phyloP scores from a whole-genome alignment of 2,113 vertebrate species.

The Otocyon megalotis region DNA sequence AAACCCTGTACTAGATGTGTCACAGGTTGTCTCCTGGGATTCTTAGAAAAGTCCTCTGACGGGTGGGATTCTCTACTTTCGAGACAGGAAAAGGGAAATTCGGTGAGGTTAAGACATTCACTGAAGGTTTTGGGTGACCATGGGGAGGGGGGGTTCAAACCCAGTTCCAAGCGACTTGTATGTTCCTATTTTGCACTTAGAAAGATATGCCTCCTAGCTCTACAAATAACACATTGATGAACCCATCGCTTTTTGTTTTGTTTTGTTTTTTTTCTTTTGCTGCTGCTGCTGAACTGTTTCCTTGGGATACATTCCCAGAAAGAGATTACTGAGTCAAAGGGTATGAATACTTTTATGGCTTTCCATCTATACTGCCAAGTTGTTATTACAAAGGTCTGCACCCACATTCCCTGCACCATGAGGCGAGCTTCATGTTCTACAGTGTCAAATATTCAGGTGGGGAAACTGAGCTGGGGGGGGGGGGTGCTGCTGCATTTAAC shows the following conservation, averaged over 20 bases:
- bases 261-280: background rate
- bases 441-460: background rate
- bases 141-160: background rate
- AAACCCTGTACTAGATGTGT: background rate
- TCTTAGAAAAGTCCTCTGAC: background rate
- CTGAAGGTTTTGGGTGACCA: background rate
- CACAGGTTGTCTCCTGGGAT: background rate
- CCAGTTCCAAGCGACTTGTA: background rate
- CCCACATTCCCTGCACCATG: background rate
- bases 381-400: conserved; percentile 6
- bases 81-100: background rate
- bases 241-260: background rate
- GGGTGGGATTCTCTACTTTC: background rate
- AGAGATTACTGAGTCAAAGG: conserved; percentile 48
- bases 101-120: background rate
- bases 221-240: conserved; percentile 31
- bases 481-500: background rate
- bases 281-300: conserved; percentile 49
- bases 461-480: background rate
- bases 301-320: conserved; percentile 61
- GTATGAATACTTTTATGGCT: conserved; percentile 28
- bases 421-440: background rate
- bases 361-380: conserved; percentile 48
- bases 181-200: background rate
- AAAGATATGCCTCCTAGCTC: background rate